A percentile compares a stretch with the other conserved stretches of the same genome.
Evolutionary conservation across 2,888 invertebrate species (phyloP).

Genomic region (Lasioglossum calceatum): DNA sequence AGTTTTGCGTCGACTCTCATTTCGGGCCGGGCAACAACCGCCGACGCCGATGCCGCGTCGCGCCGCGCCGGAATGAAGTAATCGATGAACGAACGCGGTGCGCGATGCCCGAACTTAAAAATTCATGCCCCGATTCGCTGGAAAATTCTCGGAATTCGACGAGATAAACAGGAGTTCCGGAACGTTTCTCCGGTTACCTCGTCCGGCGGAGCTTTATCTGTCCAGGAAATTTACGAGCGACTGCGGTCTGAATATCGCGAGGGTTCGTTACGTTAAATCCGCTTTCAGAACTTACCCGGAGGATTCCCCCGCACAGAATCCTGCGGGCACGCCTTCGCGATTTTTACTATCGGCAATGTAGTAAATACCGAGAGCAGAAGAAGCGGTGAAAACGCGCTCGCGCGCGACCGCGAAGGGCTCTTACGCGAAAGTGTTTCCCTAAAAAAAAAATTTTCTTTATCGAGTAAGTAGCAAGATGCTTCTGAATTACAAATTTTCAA

Average conservation of each 20-base stretch:
- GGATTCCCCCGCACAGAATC: constrained; percentile 14
- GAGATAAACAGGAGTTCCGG: constrained; percentile 30
- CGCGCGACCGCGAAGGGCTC: constrained; percentile 6
- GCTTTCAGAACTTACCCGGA: constrained; percentile 39
- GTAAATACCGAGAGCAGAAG: not conserved
- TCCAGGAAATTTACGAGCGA: constrained; percentile 51
- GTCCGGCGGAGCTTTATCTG: constrained; percentile 45
- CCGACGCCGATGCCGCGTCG: not conserved
- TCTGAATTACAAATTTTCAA: constrained; percentile 8
- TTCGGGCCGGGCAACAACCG: constrained; percentile 14
- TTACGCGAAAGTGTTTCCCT: constrained; percentile 13
- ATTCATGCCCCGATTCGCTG: constrained; percentile 23
- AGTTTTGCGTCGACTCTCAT: constrained; percentile 9
- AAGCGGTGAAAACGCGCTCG: not conserved
- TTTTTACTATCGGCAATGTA: constrained; percentile 34
- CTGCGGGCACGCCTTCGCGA: constrained; percentile 14
- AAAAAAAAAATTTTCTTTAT: constrained; percentile 3
- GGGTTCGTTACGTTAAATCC: constrained; percentile 55
- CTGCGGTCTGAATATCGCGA: constrained; percentile 47
- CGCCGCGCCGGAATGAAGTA: constrained; percentile 9
- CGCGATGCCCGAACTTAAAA: constrained; percentile 16
- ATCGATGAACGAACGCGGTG: constrained; percentile 15
- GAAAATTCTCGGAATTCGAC: constrained; percentile 34
- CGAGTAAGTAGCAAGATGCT: not conserved
- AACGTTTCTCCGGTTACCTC: constrained; percentile 28